phyloP scores from a whole-genome alignment of 2,888 invertebrate species.

The Morinoia aosen region DNA sequence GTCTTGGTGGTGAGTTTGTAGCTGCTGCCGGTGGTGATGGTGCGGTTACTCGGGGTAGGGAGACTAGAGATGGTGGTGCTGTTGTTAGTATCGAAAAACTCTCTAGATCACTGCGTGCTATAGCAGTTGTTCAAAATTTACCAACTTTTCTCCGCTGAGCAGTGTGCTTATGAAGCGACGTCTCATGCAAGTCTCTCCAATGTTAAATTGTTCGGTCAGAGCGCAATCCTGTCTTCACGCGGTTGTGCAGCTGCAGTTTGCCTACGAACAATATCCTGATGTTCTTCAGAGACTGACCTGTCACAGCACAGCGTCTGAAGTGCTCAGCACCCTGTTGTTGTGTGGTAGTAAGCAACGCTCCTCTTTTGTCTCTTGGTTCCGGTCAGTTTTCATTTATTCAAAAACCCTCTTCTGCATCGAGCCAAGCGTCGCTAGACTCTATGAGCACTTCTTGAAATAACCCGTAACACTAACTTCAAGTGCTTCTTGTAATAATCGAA shows the following conservation, averaged over 20 bases:
- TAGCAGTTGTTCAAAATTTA: not conserved
- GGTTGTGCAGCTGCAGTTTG: not conserved
- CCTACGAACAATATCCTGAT: not conserved
- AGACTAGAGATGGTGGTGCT: not conserved
- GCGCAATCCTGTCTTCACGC: no score
- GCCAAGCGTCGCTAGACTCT: no score
- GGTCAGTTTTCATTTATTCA: no score
- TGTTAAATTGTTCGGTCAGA: not conserved
- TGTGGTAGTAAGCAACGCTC: no score
- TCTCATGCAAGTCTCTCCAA: not conserved
- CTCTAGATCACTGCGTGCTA: not conserved
- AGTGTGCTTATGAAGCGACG: not conserved
- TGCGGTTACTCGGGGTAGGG: not conserved
- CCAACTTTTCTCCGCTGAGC: not conserved
- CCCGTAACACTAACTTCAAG: no score
- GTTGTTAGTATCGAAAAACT: not conserved
- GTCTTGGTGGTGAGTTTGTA: not conserved
- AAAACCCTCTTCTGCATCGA: no score
- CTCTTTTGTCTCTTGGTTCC: no score
- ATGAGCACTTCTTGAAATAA: no score
- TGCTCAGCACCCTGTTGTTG: no score
- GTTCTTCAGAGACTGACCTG: not conserved
- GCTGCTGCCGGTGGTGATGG: not conserved
- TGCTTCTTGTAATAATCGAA: no score
- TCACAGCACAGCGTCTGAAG: not conserved